Base-by-base conservation (phyloP, 2,797 vertebrate genomes). In the Gobio occitaniae region DNA sequence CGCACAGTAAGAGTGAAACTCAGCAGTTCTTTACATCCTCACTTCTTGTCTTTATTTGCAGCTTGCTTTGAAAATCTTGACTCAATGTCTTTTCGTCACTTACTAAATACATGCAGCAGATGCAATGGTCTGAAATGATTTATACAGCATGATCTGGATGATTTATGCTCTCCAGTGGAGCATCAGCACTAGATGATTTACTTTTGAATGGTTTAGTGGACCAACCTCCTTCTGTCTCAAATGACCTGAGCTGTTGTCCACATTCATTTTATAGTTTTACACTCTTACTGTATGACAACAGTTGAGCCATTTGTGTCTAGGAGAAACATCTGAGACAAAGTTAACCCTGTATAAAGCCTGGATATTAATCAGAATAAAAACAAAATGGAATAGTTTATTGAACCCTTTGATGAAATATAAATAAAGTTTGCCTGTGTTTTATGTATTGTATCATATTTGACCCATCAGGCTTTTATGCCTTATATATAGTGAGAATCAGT, bases 11-110 rank as follows among this genome's bases (percentile, higher is more conserved):
- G 21, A 61, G 4, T 25, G 21, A 1, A 61, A 61, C 0, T 5
- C 54, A 61, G 56, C 56, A 61, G 59, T 59, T 54, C 41, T 85
- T 87, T 75, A 84, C 84, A 84, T 84, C 65, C 70, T 88, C 82
- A 86, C 87, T 88, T 88, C 89, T 86, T 88, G 87, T 48, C 59
- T 38, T 44, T 78, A 38, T 78, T 48, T 44, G 48, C 21, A 52
- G 25, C 25, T 38, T 66, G 54, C 38, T 4, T n/a, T 78, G 3
- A 52, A 38, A 11, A n/a, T 12, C 19, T 54, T 15, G 50, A 38
- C 47, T 21, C 13, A 1, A 59, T 16, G 65, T n/a, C 4, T 9
- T 70, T 56, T 81, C 3, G 21, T 59, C 56, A 12, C 56, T 59
- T 25, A 61, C 11, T 61, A 13, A 61, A 61, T 61, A 25, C 12